Evolutionary conservation across 2,797 vertebrate genomes (phyloP).

Genomic region (Lepidocolaptes lacrymiger): DNA sequence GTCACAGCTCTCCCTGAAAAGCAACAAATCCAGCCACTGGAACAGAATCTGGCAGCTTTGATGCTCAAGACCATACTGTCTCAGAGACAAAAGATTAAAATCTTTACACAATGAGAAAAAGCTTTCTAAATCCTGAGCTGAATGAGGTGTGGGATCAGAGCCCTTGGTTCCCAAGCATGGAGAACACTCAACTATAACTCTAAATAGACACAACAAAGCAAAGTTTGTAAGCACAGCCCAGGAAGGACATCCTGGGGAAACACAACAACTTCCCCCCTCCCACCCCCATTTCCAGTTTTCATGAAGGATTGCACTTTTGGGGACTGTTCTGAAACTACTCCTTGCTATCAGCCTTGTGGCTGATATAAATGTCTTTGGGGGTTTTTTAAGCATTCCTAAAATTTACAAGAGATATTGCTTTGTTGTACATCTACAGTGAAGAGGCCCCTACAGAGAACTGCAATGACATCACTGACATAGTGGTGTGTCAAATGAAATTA

Average conservation of each 20-base stretch:
- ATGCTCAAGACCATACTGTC: not conserved
- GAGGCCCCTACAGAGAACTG: not conserved
- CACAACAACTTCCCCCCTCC: not conserved
- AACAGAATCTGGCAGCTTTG: not conserved
- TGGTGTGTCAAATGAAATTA: not conserved
- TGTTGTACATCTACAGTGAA: not conserved
- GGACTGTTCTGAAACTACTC: not conserved
- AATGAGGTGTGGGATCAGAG: not conserved
- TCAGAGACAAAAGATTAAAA: not conserved
- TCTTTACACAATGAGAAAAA: not conserved
- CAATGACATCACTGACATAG: not conserved
- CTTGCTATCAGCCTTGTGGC: not conserved
- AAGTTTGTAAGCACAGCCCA: not conserved
- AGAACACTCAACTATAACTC: not conserved
- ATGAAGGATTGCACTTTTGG: not conserved
- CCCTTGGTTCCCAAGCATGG: rapidly evolving
- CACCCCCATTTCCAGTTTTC: not conserved
- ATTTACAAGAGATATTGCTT: not conserved
- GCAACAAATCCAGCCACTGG: not conserved
- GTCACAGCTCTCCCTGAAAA: not conserved
- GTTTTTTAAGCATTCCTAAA: not conserved
- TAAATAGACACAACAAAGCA: not conserved
- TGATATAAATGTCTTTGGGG: not conserved
- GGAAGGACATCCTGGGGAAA: not conserved
- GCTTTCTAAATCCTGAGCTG: not conserved